These are phyloP conservation scores for Saccostrea glomerata DNA, from an alignment of 1,140 invertebrate genomes.

Conservation along the genomic window DNA sequence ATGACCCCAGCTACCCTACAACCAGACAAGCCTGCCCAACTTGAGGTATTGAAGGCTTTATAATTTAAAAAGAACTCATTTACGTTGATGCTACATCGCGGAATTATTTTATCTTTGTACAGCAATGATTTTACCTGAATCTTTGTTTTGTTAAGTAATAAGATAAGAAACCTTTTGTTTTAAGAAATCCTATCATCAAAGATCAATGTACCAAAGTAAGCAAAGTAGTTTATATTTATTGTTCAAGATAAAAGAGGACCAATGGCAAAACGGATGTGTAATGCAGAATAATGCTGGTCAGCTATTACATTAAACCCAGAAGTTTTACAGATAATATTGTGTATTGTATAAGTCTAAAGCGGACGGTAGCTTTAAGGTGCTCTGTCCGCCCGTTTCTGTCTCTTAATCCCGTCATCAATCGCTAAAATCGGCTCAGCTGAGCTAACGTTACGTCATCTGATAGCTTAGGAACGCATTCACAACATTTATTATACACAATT, in stretches of 20 bases:
- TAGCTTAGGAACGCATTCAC: background rate
- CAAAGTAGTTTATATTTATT: background rate
- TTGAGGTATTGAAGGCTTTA: background rate
- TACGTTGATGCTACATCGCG: background rate
- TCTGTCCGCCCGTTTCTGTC: background rate
- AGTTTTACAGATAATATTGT: background rate
- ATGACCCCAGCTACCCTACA: background rate
- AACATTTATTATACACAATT: background rate
- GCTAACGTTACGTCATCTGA: background rate
- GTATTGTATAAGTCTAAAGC: constrained; percentile 1
- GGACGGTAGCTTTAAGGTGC: background rate
- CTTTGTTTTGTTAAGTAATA: background rate
- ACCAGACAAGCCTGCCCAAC: background rate
- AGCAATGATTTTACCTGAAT: background rate
- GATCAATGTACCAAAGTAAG: background rate
- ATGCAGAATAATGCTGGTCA: background rate
- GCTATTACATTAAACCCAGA: background rate
- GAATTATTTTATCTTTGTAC: background rate
- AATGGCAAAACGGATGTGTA: background rate
- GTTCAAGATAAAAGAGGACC: background rate
- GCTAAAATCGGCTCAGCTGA: background rate
- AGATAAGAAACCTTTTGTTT: background rate
- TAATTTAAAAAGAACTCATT: background rate
- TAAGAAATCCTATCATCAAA: background rate
- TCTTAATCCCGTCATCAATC: background rate